Evolutionary conservation across 2,113 vertebrate species (phyloP), one percentile per base, ranked within the genome.

Genomic region (Python bivittatus): DNA sequence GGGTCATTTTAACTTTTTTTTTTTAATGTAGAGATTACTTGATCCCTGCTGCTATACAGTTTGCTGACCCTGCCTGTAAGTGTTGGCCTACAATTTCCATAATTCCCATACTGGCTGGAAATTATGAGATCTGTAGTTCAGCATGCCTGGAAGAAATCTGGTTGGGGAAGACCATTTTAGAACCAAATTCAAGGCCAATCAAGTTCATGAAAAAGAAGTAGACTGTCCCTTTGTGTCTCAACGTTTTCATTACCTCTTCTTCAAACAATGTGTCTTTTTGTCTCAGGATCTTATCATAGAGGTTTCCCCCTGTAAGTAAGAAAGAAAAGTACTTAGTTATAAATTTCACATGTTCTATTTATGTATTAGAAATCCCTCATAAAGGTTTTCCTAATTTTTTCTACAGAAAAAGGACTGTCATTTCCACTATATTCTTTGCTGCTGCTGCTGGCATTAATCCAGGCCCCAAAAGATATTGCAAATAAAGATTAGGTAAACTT

Each of bases 251-350:
- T 98, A 99, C 99, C 98, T 99, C 98, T 96, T 99, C 98, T 90
- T 97, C 97, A 97, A 99, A 99, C 44, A 99, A 98, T 87, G 97
- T 98, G 95, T 99, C 99, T 92, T 98, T 99, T 98, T 99, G 99
- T 48, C 98, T 98, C 95, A 98, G 97, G 95, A 99, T 99, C 97
- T 99, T 99, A 96, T 99, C 99, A 38, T 99, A 99, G 84, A 99
- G 98, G 97, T 99, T 99, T 84, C 99, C 99, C 94, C 99, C 99
- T 99, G 97, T 12, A 97, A 97, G 95, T 92, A 89, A 56, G 92
- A 94, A 58, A 97, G 27, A 42, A 33, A 97, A 91, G 94, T 96
- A 96, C 58, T 93, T 90, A 23, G 88, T 95, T 94, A 95, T 88
- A 10, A 48, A 38, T 87, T 91, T 68, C 56, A 91, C 87, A 92